A percentile compares a stretch with the other conserved stretches of the same genome.
phyloP scores from a whole-genome alignment of 2,113 vertebrate genomes.

The Corvus cornix region DNA sequence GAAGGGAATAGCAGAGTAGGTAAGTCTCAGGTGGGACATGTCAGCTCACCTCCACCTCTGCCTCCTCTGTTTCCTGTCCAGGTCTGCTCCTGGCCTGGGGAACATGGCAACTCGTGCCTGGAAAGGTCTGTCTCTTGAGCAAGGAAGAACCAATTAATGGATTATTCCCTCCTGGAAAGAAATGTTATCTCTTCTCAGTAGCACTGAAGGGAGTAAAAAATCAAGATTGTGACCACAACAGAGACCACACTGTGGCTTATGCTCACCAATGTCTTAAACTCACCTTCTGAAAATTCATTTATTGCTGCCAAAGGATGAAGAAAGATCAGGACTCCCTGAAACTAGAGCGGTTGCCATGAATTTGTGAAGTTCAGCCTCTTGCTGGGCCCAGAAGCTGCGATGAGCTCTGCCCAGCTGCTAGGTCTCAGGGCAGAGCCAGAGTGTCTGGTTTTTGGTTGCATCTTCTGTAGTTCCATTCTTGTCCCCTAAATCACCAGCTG shows the following conservation, averaged over 20 bases:
- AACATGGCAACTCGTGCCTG: rapidly evolving
- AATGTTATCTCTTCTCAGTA: background rate
- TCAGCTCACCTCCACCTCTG: background rate
- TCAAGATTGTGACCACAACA: background rate
- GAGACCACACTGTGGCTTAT: background rate
- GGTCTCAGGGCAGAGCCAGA: background rate
- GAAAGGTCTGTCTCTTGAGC: background rate
- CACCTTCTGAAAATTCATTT: background rate
- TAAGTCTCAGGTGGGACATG: background rate
- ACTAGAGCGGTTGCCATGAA: background rate
- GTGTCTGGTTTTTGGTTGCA: background rate
- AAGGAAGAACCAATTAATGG: background rate
- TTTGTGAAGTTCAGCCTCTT: background rate
- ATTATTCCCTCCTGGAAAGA: background rate
- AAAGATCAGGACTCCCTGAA: background rate
- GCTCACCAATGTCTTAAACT: background rate
- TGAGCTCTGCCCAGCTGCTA: background rate
- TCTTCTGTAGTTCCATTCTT: background rate
- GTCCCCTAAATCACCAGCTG: background rate
- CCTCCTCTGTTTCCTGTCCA: background rate
- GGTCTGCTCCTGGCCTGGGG: background rate
- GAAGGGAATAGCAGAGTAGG: background rate
- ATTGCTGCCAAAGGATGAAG: background rate
- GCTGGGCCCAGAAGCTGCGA: rapidly evolving
- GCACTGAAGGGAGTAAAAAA: background rate